Base-by-base conservation (phyloP, 2,797 vertebrate species). In the Masticophis lateralis region DNA sequence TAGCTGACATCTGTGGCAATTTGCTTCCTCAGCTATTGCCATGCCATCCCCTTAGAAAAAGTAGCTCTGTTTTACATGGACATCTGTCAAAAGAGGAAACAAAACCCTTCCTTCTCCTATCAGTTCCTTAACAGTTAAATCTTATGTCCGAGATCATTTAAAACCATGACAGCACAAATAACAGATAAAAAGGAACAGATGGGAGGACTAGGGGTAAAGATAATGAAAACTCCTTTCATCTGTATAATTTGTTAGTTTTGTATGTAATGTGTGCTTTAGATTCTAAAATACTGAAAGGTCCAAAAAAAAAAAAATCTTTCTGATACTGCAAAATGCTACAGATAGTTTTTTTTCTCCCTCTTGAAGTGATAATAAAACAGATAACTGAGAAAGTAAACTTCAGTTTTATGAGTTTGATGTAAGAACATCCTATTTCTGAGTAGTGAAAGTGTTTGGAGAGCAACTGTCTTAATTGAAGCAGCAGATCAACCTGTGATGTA, bases 151-250 rank as follows among this genome's bases (percentile, higher is more conserved):
- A 89, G 60, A 89, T 88, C 94, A 92, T 90, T 94, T 63, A 69
- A 86, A 94, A 88, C 83, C 37, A 1, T 5, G 90, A 89, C 89
- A 92, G 93, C 90, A 92, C 95, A 59, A 94, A 94, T 93, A 91
- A 93, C 91, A 90, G 93, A 86, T 12, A 92, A 94, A 94, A 96
- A 79, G 91, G 57, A 96, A 91, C 90, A 91, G 51, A 93, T 1
- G 56, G 94, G 25, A 92, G 86, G 32, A 89, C 69, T 91, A 92
- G 74, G 56, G 94, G 95, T 95, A 47, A 92, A 95, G 90, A 96
- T 66, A 95, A 90, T 95, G 93, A 1, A 18, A 87, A 25, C 1
- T 20, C n/a, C 66, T 92, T 92, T 92, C 92, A 93, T 91, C 63
- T 92, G 93, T 37, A 55, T 37, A 90, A 90, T 27, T 95, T 95